Evolutionary conservation across 2,888 invertebrate genomes (phyloP), one percentile per base, ranked within the genome.

Genomic region (Leptopilina drosophilae): DNA sequence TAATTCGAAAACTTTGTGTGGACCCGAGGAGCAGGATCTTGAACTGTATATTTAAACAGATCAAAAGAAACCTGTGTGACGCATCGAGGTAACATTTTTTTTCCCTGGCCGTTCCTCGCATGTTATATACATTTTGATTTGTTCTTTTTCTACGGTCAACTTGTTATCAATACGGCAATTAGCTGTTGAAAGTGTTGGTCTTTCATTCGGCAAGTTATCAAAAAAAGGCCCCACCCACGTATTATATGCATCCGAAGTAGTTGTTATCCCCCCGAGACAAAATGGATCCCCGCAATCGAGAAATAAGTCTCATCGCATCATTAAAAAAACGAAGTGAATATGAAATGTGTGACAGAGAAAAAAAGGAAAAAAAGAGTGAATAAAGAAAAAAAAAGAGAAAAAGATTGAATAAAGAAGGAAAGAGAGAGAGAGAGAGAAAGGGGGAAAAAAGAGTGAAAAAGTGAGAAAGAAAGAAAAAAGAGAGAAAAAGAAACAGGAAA

Each of bases 241-340:
- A 62, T 62, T 86, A 86, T 20, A 62, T 62, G 62, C 84, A 80
- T 76, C 84, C 78, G 75, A 83, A 82, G 84, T 80, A 77, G 81
- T 80, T 84, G 84, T 89, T 89, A 89, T 89, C 89, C 86, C 82
- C 84, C 85, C 49, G 12, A 4, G 87, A 89, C 89, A 90, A 89
- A 89, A 89, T 89, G 89, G 88, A 89, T 89, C 88, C 87, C 6
- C 42, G 33, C 33, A 33, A 42, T 42, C 42, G 42, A 42, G 42
- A 42, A 42, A 42, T 42, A 42, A 42, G 7, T 42, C 42, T 42
- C 42, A 8, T 33, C 33, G 33, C 33, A 33, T 33, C 42, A 42
- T 8, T 42, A 42, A 42, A 42, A 42, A 8, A 33, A 33, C 33
- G 33, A 33, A 33, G 33, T 42, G 42, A 42, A 42, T 42, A 42